A percentile compares a stretch with the other conserved stretches of the same genome.
Conservation (phyloP, 2,888 invertebrate genomes). For the Ischnura elegans region DNA sequence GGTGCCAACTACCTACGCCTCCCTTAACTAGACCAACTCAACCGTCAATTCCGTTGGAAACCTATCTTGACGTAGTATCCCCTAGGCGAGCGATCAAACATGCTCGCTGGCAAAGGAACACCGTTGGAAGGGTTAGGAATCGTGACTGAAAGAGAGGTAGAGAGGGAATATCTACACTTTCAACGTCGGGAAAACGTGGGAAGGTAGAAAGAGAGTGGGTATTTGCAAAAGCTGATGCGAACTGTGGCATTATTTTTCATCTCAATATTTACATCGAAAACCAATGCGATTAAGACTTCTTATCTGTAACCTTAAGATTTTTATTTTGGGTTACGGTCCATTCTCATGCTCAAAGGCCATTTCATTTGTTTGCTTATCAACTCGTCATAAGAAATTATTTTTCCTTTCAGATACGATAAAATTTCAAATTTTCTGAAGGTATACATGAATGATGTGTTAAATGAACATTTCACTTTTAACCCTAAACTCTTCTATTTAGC, state of each 20-base stretch:
- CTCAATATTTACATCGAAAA: background rate
- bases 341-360: too few species aligned
- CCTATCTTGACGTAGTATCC: constrained; percentile 61
- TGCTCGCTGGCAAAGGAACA: background rate
- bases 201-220: background rate
- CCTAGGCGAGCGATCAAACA: constrained; percentile 25
- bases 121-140: too few species aligned
- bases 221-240: constrained; percentile 51
- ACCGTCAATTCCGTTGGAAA: constrained; percentile 48
- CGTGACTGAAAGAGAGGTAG: background rate
- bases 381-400: too few species aligned
- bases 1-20: background rate
- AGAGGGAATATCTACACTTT: constrained; percentile 1
- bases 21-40: constrained; percentile 1
- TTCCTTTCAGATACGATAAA: too few species aligned
- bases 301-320: background rate
- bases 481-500: too few species aligned
- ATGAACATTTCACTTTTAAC: too few species aligned
- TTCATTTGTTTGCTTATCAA: too few species aligned
- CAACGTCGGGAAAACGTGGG: too few species aligned
- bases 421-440: too few species aligned
- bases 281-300: background rate
- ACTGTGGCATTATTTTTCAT: background rate
- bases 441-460: too few species aligned
- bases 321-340: background rate